Conservation (phyloP, 2,888 invertebrate species). For the Adela reaumurella region DNA sequence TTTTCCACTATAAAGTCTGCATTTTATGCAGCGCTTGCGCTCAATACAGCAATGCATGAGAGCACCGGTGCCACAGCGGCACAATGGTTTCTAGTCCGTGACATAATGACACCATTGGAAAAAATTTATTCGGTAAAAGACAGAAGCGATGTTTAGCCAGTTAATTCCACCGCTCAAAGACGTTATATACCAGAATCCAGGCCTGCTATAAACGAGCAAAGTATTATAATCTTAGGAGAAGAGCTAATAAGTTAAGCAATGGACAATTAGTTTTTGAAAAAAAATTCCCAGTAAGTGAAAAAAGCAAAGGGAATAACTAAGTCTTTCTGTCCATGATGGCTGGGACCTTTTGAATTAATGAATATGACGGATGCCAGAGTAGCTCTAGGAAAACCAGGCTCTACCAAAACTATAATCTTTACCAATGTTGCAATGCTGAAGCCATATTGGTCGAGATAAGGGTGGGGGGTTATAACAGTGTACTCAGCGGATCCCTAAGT, state of each 20-base stretch:
- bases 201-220: background rate
- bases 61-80: background rate
- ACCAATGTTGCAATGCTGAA: background rate
- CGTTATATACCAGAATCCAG: background rate
- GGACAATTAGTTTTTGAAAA: background rate
- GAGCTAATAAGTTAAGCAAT: background rate
- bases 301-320: background rate
- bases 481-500: background rate
- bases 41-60: background rate
- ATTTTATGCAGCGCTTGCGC: no score
- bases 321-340: background rate
- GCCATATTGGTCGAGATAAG: conserved; percentile 4
- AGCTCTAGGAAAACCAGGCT: background rate
- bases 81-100: background rate
- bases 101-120: background rate
- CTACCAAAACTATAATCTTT: background rate
- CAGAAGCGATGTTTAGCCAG: background rate
- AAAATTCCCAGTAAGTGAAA: background rate
- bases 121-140: background rate
- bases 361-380: background rate
- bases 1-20: no score
- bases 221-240: background rate
- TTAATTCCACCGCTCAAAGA: background rate
- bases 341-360: background rate
- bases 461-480: conserved; percentile 5